Percentiles rank a stretch among this genome's conserved stretches.
Conservation (phyloP, 2,113 vertebrate genomes). For the Pituophis catenifer region DNA sequence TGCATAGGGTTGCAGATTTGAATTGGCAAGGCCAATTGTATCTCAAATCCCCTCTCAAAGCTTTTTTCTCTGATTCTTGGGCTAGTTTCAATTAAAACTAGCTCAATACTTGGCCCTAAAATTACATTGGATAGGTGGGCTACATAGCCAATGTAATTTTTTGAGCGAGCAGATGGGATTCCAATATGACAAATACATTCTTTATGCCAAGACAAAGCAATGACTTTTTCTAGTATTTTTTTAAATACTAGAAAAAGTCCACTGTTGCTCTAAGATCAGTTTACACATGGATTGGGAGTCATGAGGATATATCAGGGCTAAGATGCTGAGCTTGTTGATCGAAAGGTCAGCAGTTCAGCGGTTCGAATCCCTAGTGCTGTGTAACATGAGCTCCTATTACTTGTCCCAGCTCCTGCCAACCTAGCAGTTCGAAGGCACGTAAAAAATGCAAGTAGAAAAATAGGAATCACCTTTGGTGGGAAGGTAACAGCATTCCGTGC, state of each 20-base stretch:
- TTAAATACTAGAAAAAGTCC: not conserved
- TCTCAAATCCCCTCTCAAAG: not conserved
- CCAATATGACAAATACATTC: not conserved
- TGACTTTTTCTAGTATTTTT: not conserved
- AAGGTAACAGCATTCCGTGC: no score
- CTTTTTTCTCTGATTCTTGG: not conserved
- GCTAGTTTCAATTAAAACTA: not conserved
- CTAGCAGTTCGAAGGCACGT: no score
- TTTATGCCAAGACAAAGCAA: not conserved
- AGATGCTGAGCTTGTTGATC: no score
- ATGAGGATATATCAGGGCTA: not conserved
- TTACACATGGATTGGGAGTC: not conserved
- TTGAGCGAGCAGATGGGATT: not conserved
- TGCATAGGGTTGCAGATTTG: not conserved
- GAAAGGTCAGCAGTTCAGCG: no score
- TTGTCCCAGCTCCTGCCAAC: no score
- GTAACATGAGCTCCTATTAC: no score
- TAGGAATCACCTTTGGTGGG: no score
- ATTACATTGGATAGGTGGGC: not conserved
- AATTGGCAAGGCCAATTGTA: not conserved
- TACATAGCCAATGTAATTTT: not conserved
- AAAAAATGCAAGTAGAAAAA: no score
- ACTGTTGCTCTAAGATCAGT: not conserved
- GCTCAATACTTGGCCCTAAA: not conserved
- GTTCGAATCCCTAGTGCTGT: no score